Base-by-base conservation (phyloP, 1,140 invertebrate genomes). In the Diorhabda carinulata region DNA sequence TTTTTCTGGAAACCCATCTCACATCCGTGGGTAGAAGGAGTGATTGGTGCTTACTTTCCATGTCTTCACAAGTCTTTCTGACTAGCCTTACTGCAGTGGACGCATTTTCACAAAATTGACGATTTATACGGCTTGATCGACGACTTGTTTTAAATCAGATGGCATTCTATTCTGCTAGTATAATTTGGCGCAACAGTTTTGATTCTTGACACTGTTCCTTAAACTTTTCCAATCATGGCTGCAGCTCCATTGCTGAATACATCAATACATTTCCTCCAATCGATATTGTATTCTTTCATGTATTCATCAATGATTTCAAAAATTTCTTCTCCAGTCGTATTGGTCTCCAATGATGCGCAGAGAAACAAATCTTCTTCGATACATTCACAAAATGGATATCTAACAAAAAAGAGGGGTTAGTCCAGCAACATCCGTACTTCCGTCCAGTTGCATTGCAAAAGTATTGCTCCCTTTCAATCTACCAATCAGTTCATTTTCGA, bases 321-420 rank as follows among this genome's bases (percentile, higher is more conserved):
- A 52, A 52, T 52, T 52, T 52, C 47, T 52, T 52, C 47, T 52
- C 47, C 47, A 6, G 47, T 52, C 9, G 47, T 52, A 9, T 52
- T 52, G 47, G 47, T 52, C 47, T 52, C 47, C 47, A 52, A 52
- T 1, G 2, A 1, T 52, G 47, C 9, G 9, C 2, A 52, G 47
- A 52, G 47, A 52, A 52, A 52, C 47, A 52, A 52, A 52, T 52
- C 47, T 52, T 52, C 47, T 52, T 52, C 9, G 47, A 52, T 52
- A 6, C 5, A 52, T 52, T 2, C 47, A 6, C 9, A 1, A 9
- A 52, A 52, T 52, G 47, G 47, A 9, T 52, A 52, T 52, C 2
- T 52, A 5, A 9, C 47, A 9, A 52, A 52, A 52, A 52, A 5
- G 9, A 52, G 47, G 5, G 2, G 45, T 52, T 52, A 52, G 8